Percentiles rank a stretch among this genome's conserved stretches.
These are phyloP conservation scores for Tautogolabrus adspersus DNA, from an alignment of 2,113 vertebrate genomes.

Conservation along the genomic window DNA sequence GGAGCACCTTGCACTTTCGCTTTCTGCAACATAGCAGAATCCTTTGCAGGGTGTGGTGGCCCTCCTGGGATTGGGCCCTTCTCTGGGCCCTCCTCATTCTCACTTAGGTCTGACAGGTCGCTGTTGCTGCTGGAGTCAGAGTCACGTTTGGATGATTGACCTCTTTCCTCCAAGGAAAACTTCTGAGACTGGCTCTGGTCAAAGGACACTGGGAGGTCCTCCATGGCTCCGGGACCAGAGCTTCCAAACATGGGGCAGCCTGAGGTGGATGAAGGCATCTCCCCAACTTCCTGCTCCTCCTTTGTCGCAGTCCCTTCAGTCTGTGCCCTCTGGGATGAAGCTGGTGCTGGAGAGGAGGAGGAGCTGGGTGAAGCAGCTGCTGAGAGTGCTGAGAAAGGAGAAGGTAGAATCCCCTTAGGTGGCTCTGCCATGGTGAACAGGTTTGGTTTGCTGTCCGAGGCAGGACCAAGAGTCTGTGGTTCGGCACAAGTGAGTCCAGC, in stretches of 20 bases:
- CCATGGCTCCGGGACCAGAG: constrained; percentile 79
- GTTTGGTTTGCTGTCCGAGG: constrained; percentile 86
- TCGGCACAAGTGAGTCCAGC: constrained; percentile 86
- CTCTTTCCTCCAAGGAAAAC: constrained; percentile 93
- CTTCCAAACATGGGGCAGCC: constrained; percentile 82
- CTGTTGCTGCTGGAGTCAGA: constrained; percentile 97
- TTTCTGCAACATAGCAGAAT: constrained; percentile 87
- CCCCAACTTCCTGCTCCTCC: constrained; percentile 84
- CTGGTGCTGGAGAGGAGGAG: constrained; percentile 83
- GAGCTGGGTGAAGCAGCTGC: constrained; percentile 80
- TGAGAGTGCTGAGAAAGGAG: constrained; percentile 82
- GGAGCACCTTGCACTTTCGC: constrained; percentile 87
- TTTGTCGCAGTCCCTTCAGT: constrained; percentile 85
- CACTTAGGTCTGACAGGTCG: constrained; percentile 96
- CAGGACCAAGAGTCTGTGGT: constrained; percentile 76
- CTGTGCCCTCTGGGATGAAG: constrained; percentile 78
- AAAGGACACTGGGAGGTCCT: constrained; percentile 87
- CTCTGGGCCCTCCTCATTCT: constrained; percentile 92
- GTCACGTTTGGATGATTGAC: constrained; percentile 91
- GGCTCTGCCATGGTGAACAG: constrained; percentile 94
- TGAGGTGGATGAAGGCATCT: constrained; percentile 88
- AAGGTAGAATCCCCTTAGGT: constrained; percentile 88
- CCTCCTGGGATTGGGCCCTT: constrained; percentile 80
- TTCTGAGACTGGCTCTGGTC: constrained; percentile 90
- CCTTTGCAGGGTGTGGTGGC: constrained; percentile 54